These are phyloP conservation scores for Steinernema carpocapsae DNA, from an alignment of 2,888 invertebrate genomes.

Conservation along the genomic window DNA sequence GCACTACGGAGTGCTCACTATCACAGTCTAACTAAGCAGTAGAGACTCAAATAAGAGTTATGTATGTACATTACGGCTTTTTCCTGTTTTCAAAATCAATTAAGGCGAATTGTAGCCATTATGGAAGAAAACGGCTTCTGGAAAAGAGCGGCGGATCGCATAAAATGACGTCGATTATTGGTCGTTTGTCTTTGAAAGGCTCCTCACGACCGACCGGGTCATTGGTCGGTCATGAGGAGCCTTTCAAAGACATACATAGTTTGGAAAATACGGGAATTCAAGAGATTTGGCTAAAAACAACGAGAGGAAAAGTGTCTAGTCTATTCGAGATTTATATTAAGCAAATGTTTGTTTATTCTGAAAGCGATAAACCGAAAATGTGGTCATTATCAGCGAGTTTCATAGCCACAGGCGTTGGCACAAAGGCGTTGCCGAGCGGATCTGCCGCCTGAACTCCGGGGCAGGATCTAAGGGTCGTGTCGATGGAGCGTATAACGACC, in stretches of 20 bases:
- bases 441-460: neutral
- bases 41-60: neutral
- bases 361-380: neutral
- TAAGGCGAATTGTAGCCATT: neutral
- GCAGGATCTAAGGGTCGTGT: neutral
- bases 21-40: no score
- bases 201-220: neutral
- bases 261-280: neutral
- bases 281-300: neutral
- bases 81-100: neutral
- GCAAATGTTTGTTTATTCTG: neutral
- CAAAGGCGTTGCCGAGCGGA: neutral
- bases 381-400: neutral
- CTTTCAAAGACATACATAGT: neutral
- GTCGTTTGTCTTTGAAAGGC: neutral
- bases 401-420: constrained; percentile 4
- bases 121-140: neutral
- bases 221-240: neutral
- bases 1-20: no score
- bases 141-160: constrained; percentile 2
- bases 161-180: constrained; percentile 11
- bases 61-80: neutral
- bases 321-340: neutral
- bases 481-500: neutral
- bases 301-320: neutral